A percentile compares a stretch with the other conserved stretches of the same genome.
Conservation (phyloP, 2,113 vertebrate genomes). For the Pteruthius melanotis region DNA sequence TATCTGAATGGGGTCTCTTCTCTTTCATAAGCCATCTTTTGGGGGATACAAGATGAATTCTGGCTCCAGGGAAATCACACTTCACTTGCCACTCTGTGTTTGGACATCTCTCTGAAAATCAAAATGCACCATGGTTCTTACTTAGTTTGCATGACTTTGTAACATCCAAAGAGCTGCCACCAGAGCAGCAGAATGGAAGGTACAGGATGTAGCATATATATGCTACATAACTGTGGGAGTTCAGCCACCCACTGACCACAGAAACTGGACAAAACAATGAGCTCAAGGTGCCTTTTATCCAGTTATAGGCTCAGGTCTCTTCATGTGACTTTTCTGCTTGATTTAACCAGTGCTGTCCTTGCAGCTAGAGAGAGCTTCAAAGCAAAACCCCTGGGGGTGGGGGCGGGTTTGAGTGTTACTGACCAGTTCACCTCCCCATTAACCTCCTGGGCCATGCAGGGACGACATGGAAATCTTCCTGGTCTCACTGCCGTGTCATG, state of each 20-base stretch:
- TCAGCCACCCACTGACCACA: background rate
- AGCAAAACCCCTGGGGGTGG: background rate
- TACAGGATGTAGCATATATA: background rate
- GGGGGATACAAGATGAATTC: fast-evolving
- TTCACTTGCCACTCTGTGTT: background rate
- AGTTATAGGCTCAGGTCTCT: background rate
- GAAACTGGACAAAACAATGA: background rate
- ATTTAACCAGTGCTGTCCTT: background rate
- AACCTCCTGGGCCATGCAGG: background rate
- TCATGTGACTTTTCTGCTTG: background rate
- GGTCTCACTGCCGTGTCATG: background rate
- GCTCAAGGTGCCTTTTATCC: background rate
- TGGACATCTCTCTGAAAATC: background rate
- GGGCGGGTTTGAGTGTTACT: background rate
- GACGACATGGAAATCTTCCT: background rate
- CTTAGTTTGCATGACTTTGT: background rate
- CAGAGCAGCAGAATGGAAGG: background rate
- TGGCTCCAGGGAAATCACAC: background rate
- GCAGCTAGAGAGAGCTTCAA: background rate
- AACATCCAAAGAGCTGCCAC: background rate
- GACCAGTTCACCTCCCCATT: background rate
- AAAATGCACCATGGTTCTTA: background rate
- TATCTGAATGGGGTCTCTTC: background rate
- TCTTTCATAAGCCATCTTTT: background rate
- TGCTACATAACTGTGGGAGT: background rate